These are phyloP conservation scores for Troides aeacus DNA, from an alignment of 2,888 invertebrate species.

Conservation along the genomic window DNA sequence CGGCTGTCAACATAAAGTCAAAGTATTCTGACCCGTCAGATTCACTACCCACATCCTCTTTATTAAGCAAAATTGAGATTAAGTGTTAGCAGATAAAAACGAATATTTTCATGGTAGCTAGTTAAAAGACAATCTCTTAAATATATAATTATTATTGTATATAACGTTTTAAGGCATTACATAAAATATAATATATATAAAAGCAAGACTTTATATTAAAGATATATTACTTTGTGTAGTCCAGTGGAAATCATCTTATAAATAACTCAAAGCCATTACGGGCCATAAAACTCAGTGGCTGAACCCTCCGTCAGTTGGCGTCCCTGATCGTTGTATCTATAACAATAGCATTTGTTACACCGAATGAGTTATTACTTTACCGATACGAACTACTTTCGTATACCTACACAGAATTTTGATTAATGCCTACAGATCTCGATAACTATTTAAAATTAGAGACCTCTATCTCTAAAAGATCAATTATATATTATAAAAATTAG, in stretches of 20 bases:
- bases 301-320: conserved; percentile 16
- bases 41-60: no score
- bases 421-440: neutral
- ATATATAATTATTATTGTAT: neutral
- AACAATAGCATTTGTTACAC: conserved; percentile 24
- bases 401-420: neutral
- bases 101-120: no score
- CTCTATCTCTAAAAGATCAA: no score
- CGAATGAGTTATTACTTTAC: conserved; percentile 13
- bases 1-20: no score
- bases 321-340: conserved; percentile 21
- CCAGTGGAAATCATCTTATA: conserved; percentile 20
- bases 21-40: no score
- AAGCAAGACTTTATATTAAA: neutral
- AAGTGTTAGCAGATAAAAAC: no score
- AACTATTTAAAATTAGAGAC: neutral
- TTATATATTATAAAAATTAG: no score
- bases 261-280: conserved; percentile 20
- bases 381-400: neutral
- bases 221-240: neutral
- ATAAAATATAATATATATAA: neutral
- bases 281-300: conserved; percentile 13
- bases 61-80: no score
- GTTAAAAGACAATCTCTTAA: no score
- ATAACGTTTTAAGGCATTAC: neutral